Evolutionary conservation across 2,888 invertebrate genomes (phyloP), one percentile per base, ranked within the genome.

Genomic region (Drosophila siamana): DNA sequence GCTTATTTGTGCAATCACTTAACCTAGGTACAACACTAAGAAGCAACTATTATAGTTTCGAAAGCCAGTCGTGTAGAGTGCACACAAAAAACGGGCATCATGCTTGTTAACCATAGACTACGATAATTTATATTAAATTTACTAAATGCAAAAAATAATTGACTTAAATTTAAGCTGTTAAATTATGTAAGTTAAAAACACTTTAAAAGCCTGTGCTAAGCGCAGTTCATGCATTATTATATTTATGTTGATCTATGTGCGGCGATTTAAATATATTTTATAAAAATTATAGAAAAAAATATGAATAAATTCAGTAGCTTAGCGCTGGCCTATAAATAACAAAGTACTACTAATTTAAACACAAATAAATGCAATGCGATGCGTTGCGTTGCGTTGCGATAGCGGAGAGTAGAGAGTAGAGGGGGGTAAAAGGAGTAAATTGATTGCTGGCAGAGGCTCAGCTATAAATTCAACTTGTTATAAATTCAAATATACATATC

Each of bases 1-100:
- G 81, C 89, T 88, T 81, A 87, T 90, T 90, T 86, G 83, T 88
- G 89, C 90, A 91, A 87, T 50, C 76, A 79, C 91, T 90, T 90
- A 90, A 80, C 76, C 91, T 90, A 91, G 66, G 74, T 82, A 82
- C 64, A 70, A 81, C 52, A 74, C 22, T 70, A 73, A 38, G 5
- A 38, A 9, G 28, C 22, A 66, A 56, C 67, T 57, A 50, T 33
- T 57, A 50, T 33, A 44, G 7, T 50, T 36, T 8, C 43, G 8
- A n/a, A 59, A 57, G 50, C 43, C 33, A 47, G 0, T 41, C 16
- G 33, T 15, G 5, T 16, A 30, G 7, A 13, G 51, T 61, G 67
- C n/a, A n/a, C n/a, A n/a, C 54, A 57, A 69, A 52, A 65, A 62
- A 33, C 62, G 28, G 19, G 61, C 74, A 52, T n/a, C 41, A 52